Percentiles rank a stretch among this genome's conserved stretches.
Evolutionary conservation across 2,113 vertebrate species (phyloP).

Genomic region (Boulengeromyrus knoepffleri): DNA sequence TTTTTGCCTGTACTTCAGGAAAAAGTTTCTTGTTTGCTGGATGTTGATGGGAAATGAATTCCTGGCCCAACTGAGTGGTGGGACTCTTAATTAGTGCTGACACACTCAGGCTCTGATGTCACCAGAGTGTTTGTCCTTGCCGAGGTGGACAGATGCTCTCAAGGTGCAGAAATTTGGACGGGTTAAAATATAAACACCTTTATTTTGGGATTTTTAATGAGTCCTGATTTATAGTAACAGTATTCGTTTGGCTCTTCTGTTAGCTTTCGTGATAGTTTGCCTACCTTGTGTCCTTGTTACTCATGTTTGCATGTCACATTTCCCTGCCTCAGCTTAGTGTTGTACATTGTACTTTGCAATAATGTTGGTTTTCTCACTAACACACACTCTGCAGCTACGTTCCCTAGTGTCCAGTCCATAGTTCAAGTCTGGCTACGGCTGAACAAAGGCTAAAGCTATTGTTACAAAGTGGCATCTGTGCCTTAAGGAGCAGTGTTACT

Average conservation of each 20-base stretch:
- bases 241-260: neutral
- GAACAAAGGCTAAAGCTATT: neutral
- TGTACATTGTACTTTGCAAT: neutral
- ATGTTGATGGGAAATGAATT: neutral
- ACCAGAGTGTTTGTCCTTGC: neutral
- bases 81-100: neutral
- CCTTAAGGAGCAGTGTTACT: neutral
- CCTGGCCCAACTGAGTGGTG: neutral
- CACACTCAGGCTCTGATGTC: neutral
- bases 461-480: neutral
- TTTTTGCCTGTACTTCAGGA: neutral
- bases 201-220: neutral
- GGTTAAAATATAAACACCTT: neutral
- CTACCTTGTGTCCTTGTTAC: neutral
- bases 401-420: neutral
- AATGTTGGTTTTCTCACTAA: neutral
- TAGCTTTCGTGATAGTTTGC: neutral
- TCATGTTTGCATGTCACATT: neutral
- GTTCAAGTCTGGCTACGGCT: neutral
- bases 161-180: neutral
- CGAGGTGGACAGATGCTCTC: neutral
- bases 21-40: neutral
- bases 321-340: neutral
- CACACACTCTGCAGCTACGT: neutral
- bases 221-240: neutral